These are phyloP conservation scores for Tarsius wallacei DNA, from an alignment of 2,797 vertebrate genomes.

Conservation along the genomic window DNA sequence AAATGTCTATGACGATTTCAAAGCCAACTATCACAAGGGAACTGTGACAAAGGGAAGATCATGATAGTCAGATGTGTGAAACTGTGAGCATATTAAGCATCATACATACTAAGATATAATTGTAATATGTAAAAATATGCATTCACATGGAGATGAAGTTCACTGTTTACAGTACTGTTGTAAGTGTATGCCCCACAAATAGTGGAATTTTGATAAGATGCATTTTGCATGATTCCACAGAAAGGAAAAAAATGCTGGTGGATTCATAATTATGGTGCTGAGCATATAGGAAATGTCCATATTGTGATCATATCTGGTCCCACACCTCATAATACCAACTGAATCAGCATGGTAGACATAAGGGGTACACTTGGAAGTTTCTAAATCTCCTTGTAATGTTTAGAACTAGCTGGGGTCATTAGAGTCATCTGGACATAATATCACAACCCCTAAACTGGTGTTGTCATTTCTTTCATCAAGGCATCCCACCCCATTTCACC, in stretches of 20 bases:
- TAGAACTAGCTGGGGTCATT: not conserved
- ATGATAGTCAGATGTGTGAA: not conserved
- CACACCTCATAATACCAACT: not conserved
- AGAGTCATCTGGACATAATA: not conserved
- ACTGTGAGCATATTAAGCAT: not conserved
- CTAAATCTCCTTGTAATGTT: not conserved
- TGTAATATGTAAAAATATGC: not conserved
- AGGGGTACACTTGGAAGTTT: not conserved
- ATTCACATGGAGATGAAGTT: not conserved
- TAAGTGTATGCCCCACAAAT: not conserved
- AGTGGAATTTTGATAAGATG: not conserved
- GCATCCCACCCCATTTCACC: rapidly evolving
- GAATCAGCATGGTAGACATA: not conserved
- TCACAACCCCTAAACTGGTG: not conserved
- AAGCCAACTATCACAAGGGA: not conserved
- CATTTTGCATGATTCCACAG: not conserved
- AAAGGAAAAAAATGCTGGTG: not conserved
- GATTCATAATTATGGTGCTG: not conserved
- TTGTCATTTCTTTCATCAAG: too few relatives aligned
- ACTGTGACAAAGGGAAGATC: not conserved
- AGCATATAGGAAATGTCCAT: not conserved
- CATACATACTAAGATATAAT: not conserved
- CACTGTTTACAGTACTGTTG: not conserved
- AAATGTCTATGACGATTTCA: not conserved
- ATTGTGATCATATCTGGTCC: not conserved